Conservation (phyloP, 2,113 vertebrate genomes). For the Catharus minimus region DNA sequence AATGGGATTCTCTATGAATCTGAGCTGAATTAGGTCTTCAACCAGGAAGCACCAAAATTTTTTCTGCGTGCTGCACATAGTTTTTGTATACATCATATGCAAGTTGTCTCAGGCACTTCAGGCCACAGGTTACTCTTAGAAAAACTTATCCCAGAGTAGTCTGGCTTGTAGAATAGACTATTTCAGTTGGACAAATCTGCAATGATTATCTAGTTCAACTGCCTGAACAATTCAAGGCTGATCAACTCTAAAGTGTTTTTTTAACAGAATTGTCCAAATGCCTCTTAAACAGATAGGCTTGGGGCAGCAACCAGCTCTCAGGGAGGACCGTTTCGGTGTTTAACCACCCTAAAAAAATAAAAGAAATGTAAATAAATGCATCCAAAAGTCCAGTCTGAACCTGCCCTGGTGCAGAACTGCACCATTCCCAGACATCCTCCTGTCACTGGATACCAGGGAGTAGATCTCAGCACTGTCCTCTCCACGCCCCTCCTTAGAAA, state of each 20-base stretch:
- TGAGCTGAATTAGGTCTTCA: neutral
- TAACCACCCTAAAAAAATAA: neutral
- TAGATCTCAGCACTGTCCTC: accelerated
- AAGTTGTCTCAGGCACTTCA: neutral
- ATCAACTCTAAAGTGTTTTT: neutral
- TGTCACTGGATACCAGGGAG: neutral
- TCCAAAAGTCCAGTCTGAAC: neutral
- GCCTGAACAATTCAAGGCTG: neutral
- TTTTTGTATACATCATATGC: neutral
- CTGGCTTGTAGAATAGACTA: neutral
- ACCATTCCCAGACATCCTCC: neutral
- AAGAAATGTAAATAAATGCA: neutral
- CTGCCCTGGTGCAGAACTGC: neutral
- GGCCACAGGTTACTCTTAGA: neutral
- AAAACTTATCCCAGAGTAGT: neutral
- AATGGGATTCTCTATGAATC: neutral
- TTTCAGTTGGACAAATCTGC: neutral
- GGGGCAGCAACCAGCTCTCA: accelerated
- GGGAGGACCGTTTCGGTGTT: neutral
- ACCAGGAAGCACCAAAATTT: neutral
- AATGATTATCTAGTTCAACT: neutral
- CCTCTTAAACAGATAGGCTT: neutral
- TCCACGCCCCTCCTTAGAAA: neutral
- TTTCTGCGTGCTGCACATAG: accelerated
- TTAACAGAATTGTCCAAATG: neutral